phyloP scores from a whole-genome alignment of 2,888 invertebrate species.

The Acanthopleura granulata region DNA sequence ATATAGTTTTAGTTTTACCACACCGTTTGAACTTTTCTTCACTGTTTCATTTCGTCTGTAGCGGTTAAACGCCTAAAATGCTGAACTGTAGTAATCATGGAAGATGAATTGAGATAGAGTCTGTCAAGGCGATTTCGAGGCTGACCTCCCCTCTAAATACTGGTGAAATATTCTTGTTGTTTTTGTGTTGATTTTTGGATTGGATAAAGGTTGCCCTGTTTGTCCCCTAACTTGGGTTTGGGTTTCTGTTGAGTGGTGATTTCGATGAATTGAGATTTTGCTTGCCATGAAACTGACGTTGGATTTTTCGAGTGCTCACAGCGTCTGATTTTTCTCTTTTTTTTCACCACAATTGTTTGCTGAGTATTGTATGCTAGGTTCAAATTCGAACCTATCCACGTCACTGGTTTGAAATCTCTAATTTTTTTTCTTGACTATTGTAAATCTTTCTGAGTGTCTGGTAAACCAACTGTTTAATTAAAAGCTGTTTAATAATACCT shows the following conservation, averaged over 20 bases:
- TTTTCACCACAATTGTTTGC: no score
- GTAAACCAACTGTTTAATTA: no score
- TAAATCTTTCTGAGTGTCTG: no score
- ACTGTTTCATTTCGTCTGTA: background rate
- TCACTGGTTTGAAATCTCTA: no score
- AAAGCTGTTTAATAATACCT: no score
- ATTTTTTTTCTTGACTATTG: no score
- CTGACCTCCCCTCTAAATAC: background rate
- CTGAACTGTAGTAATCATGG: background rate
- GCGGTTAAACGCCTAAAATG: constrained; percentile 4
- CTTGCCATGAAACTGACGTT: constrained; percentile 9
- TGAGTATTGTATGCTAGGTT: no score
- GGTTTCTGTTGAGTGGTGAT: constrained; percentile 4
- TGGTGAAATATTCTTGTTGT: constrained; percentile 18
- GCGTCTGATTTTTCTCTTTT: no score
- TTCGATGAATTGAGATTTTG: background rate
- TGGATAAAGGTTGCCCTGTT: constrained; percentile 11
- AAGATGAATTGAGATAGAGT: background rate
- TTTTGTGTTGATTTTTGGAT: constrained; percentile 18
- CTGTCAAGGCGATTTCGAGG: background rate
- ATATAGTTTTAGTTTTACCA: no score
- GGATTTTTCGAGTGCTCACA: constrained; percentile 5
- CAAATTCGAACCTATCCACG: no score
- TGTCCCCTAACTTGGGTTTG: constrained; percentile 7
- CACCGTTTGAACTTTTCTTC: constrained; percentile 17